phyloP scores from a whole-genome alignment of 2,113 vertebrate genomes.

The Chunga burmeisteri region DNA sequence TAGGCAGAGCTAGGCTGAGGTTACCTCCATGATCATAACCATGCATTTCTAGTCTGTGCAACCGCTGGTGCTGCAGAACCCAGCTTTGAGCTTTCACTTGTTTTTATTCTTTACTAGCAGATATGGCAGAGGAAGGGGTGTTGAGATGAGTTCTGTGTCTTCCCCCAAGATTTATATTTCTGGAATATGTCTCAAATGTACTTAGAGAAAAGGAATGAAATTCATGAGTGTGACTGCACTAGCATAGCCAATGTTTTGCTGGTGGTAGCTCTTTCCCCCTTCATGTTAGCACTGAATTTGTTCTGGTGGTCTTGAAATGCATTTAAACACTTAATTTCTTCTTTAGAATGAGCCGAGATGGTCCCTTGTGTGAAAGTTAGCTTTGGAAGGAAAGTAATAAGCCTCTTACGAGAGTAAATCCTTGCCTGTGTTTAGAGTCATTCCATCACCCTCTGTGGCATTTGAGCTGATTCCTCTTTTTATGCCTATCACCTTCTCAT shows the following conservation, averaged over 20 bases:
- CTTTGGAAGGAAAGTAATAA: neutral
- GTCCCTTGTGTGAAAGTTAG: neutral
- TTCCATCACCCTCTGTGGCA: constrained; percentile 31
- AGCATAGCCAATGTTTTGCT: neutral
- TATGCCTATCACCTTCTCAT: constrained; percentile 41
- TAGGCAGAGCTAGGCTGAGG: neutral
- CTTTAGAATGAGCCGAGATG: neutral
- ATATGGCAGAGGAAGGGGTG: neutral
- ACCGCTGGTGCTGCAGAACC: neutral
- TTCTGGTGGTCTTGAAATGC: constrained; percentile 11
- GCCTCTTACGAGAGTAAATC: neutral
- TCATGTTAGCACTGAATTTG: neutral
- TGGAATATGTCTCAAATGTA: neutral
- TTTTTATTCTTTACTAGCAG: neutral
- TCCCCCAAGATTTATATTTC: neutral
- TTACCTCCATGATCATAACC: neutral
- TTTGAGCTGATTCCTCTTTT: neutral
- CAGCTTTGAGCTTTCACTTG: neutral
- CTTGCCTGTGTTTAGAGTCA: neutral
- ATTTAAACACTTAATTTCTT: neutral
- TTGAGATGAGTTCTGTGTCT: neutral
- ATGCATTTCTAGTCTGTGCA: neutral
- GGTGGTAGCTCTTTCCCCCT: neutral
- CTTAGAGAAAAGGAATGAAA: neutral
- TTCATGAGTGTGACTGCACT: neutral